Percentiles rank a stretch among this genome's conserved stretches.
phyloP scores from a whole-genome alignment of 2,113 vertebrate species.

The Chelonoidis abingdonii region DNA sequence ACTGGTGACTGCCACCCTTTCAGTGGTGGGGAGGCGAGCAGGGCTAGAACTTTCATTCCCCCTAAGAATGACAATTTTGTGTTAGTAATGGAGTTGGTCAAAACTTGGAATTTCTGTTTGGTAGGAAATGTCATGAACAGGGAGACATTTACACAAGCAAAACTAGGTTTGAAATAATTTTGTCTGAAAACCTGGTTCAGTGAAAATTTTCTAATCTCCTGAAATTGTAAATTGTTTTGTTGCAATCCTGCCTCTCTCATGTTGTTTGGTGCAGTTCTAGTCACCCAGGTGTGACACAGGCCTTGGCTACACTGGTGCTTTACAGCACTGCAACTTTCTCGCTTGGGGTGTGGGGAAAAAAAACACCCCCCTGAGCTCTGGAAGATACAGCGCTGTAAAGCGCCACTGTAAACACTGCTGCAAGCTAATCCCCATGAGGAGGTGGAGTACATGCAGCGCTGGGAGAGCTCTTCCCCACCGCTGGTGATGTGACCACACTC shows the following conservation, averaged over 20 bases:
- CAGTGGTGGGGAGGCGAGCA: background rate
- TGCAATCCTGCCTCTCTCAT: background rate
- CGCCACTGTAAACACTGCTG: too few species aligned
- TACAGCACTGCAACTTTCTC: too few species aligned
- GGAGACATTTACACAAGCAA: background rate
- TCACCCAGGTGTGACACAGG: background rate
- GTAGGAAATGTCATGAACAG: background rate
- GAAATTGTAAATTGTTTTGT: background rate
- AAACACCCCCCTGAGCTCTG: too few species aligned
- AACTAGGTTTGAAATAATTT: background rate
- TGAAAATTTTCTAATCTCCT: background rate
- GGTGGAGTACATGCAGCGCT: too few species aligned
- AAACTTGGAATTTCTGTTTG: background rate
- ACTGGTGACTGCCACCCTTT: background rate
- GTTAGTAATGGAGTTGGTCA: background rate
- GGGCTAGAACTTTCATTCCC: background rate
- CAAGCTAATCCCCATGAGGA: too few species aligned
- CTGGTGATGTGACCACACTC: too few species aligned
- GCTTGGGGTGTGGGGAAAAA: too few species aligned
- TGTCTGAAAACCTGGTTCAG: background rate
- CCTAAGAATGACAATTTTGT: background rate
- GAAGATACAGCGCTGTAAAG: too few species aligned
- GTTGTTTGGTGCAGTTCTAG: too few species aligned
- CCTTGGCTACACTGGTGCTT: too few species aligned
- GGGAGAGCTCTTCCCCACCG: too few species aligned